These are phyloP conservation scores for Marasmarcha lunaedactyla DNA, from an alignment of 2,888 invertebrate species.

Conservation along the genomic window DNA sequence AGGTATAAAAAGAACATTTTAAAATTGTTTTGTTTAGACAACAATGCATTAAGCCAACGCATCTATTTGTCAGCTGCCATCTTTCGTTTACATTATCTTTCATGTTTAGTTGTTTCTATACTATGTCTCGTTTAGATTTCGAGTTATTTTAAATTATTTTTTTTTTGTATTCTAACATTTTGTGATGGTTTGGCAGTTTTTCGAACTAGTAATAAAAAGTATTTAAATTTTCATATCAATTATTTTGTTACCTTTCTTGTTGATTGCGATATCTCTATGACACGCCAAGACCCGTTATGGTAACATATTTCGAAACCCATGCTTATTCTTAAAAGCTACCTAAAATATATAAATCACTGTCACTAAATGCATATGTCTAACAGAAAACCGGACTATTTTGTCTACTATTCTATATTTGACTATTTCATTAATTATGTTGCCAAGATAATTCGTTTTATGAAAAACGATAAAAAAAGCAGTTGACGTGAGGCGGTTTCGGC, in stretches of 20 bases:
- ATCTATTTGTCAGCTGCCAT: slow-evolving; percentile 28
- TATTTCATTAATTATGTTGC: slow-evolving; percentile 25
- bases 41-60: slow-evolving; percentile 44
- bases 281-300: no score
- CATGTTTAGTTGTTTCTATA: not conserved
- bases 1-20: slow-evolving; percentile 4
- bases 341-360: slow-evolving; percentile 45
- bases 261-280: no score
- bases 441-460: slow-evolving; percentile 6
- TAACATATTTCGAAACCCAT: slow-evolving; percentile 42
- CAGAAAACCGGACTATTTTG: slow-evolving; percentile 63
- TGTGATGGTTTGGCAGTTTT: no score
- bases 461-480: no score
- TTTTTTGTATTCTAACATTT: no score
- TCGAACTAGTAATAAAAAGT: no score
- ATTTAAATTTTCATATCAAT: no score
- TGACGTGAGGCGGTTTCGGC: no score
- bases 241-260: no score
- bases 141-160: no score
- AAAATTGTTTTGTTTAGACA: slow-evolving; percentile 38
- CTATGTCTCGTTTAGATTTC: no score
- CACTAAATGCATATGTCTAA: slow-evolving; percentile 63
- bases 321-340: slow-evolving; percentile 48
- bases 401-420: slow-evolving; percentile 57
- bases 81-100: slow-evolving; percentile 5